Base-by-base conservation (phyloP, 2,888 invertebrate genomes). In the Leptopilina drosophilae region DNA sequence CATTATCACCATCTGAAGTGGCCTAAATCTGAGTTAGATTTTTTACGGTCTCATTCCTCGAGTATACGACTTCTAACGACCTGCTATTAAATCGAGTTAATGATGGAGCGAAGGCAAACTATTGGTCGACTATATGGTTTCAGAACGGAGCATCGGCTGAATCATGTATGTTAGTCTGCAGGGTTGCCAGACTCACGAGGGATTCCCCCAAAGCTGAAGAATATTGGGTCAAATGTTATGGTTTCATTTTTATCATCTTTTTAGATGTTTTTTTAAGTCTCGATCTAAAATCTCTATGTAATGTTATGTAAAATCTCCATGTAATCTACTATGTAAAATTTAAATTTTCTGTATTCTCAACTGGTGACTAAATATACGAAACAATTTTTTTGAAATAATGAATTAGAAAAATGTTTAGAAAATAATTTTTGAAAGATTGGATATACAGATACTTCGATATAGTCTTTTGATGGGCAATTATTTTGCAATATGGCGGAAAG, bases 51-150 rank as follows among this genome's bases (percentile, higher is more conserved):
- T 56, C 73, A 73, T 73, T 73, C 56, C 40, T 73, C 73, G 73
- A 73, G 84, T 87, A 87, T 88, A 88, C 87, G 86, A 87, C 87
- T 86, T 86, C 88, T 89, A 89, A 89, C 89, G 89, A 89, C 85
- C 86, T 83, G 86, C 88, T 87, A 89, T 89, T 89, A 89, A 89
- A 89, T 85, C 87, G 85, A 87, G 87, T 89, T 89, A 89, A 89
- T 89, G 89, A 89, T 88, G 86, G 84, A 83, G 85, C 85, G 79
- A 84, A 78, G 78, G 40, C 42, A 26, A 65, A 20, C 53, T 75
- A 64, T 76, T 56, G 53, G 75, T 75, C 75, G 26, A 75, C 56
- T 75, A 40, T 56, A 40, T 66, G n/a, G 40, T 59, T 59, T 59
- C 64, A 46, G 12, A 64, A 76, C 46, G 40, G 62, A 49, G 15